Evolutionary conservation across 2,797 vertebrate species (phyloP).

Genomic region (Lepilemur septentrionalis): DNA sequence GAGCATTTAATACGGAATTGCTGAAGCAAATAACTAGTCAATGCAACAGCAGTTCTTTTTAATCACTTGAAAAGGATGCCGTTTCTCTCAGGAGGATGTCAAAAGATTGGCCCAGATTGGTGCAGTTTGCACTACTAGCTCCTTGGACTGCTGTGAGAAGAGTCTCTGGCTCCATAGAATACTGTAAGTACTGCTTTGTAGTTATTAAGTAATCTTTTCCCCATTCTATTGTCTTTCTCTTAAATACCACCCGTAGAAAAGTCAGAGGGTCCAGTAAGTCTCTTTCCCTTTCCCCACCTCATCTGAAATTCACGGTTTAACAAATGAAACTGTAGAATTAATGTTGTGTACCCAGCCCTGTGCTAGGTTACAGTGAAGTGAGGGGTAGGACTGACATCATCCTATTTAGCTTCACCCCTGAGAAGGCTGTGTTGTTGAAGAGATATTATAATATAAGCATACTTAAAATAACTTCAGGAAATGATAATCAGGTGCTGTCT

Average conservation of each 20-base stretch:
- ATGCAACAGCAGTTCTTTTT: conserved; percentile 35
- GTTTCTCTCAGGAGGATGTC: conserved; percentile 46
- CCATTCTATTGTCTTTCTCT: conserved; percentile 36
- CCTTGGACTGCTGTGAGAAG: conserved; percentile 64
- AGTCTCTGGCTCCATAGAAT: conserved; percentile 52
- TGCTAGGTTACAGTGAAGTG: conserved; percentile 5
- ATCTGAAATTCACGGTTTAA: neutral
- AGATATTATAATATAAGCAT: conserved; percentile 12
- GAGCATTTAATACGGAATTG: conserved; percentile 28
- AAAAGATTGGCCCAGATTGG: conserved; percentile 29
- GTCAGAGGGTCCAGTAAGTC: neutral
- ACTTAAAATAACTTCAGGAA: conserved; percentile 38
- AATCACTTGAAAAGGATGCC: conserved; percentile 39
- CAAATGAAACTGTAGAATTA: neutral
- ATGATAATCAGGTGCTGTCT: conserved; percentile 20
- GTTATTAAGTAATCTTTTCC: conserved; percentile 34
- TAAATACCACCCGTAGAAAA: conserved; percentile 27
- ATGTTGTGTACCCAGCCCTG: neutral
- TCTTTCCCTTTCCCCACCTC: neutral
- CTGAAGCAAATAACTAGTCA: conserved; percentile 42
- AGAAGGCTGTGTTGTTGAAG: neutral
- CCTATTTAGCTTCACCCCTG: neutral
- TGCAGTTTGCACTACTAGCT: conserved; percentile 26
- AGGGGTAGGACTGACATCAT: neutral
- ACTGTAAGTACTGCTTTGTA: conserved; percentile 67